Evolutionary conservation across 2,888 invertebrate genomes (phyloP).

Genomic region (Nemapogon koenigi): DNA sequence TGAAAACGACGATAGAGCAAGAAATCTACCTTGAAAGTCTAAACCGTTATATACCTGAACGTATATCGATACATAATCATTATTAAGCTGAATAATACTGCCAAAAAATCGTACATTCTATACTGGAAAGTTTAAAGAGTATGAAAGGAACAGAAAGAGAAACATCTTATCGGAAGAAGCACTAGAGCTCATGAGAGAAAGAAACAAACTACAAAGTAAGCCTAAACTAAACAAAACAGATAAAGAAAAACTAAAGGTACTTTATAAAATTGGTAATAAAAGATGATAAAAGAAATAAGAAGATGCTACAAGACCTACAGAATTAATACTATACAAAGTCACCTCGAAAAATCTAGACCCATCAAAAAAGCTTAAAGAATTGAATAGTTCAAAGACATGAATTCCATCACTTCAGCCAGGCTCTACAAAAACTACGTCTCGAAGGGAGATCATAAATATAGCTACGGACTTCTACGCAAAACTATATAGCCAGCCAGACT

Average conservation of each 20-base stretch:
- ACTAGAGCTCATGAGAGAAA: neutral
- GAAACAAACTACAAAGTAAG: neutral
- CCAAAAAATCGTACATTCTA: neutral
- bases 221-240: neutral
- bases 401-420: constrained; percentile 3
- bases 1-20: neutral
- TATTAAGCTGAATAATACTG: neutral
- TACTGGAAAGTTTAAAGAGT: neutral
- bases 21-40: neutral
- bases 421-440: neutral
- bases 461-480: constrained; percentile 15
- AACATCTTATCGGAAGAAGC: neutral
- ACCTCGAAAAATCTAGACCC: neutral
- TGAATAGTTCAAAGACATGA: constrained; percentile 2
- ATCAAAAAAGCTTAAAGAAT: neutral
- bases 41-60: neutral
- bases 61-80: neutral
- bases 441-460: neutral
- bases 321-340: constrained; percentile 1
- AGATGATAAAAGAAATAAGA: neutral
- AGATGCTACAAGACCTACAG: constrained; percentile 1
- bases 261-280: too few relatives aligned
- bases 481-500: constrained; percentile 12
- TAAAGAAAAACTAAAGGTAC: neutral
- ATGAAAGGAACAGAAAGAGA: neutral